Conservation (phyloP, 2,113 vertebrate genomes). For the Anser brachyrhynchus region DNA sequence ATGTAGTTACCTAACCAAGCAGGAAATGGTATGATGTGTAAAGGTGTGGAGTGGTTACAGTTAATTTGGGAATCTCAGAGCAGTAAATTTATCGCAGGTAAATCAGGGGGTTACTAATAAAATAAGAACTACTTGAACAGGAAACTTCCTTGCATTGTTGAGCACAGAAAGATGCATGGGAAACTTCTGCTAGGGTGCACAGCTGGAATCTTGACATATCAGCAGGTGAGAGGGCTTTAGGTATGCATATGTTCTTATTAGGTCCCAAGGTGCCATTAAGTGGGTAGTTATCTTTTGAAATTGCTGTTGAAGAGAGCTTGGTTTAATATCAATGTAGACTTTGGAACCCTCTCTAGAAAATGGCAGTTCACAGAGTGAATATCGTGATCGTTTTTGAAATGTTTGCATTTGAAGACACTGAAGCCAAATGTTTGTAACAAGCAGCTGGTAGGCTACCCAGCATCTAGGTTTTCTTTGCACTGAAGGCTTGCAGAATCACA, state of each 20-base stretch:
- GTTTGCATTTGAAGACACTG: background rate
- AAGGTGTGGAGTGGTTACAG: background rate
- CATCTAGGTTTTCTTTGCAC: background rate
- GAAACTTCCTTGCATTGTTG: background rate
- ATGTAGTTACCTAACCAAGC: background rate
- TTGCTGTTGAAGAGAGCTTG: background rate
- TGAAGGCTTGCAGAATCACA: fast-evolving
- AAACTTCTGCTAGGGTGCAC: background rate
- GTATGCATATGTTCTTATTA: background rate
- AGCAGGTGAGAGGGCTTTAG: background rate
- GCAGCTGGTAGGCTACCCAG: background rate
- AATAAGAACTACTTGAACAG: background rate
- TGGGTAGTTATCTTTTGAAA: background rate
- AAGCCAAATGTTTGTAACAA: fast-evolving
- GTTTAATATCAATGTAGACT: background rate
- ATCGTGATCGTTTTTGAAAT: background rate
- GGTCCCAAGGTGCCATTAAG: background rate
- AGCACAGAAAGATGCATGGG: background rate
- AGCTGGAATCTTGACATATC: background rate
- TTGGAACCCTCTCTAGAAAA: background rate
- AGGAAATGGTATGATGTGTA: background rate
- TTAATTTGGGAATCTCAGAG: background rate
- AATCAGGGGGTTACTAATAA: background rate
- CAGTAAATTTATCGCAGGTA: background rate
- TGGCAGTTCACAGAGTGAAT: background rate